These are phyloP conservation scores for Epinephelus malabaricus DNA, from an alignment of 2,797 vertebrate species.

Conservation along the genomic window DNA sequence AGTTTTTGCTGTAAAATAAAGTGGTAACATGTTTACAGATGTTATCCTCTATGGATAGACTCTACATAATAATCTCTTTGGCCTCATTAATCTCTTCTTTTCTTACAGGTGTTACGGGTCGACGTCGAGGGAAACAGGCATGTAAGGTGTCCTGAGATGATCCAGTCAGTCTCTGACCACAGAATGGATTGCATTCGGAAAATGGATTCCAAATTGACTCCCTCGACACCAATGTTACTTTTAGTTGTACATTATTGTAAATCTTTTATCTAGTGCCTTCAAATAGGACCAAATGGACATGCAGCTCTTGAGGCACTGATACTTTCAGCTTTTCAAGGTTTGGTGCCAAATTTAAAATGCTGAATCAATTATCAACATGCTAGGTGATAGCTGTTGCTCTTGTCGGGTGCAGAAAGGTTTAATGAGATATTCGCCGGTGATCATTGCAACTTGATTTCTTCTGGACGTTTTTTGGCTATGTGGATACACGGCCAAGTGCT, in stretches of 20 bases:
- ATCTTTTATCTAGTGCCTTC: neutral
- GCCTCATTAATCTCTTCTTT: neutral
- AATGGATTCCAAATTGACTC: conserved; percentile 1
- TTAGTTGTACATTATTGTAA: conserved; percentile 10
- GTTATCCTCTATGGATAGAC: neutral
- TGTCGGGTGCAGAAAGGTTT: neutral
- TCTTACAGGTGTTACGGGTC: conserved; percentile 54
- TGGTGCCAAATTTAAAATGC: conserved; percentile 1
- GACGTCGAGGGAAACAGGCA: neutral
- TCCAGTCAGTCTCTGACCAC: neutral
- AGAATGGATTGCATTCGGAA: neutral
- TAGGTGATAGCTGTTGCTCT: neutral
- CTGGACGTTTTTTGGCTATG: neutral
- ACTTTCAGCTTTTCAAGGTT: neutral
- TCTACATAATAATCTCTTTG: neutral
- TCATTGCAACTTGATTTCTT: neutral
- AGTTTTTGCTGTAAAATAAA: too few species aligned
- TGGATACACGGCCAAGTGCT: neutral
- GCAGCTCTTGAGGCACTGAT: neutral
- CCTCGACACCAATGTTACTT: neutral
- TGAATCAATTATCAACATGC: neutral
- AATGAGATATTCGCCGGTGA: conserved; percentile 5
- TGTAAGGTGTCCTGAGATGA: conserved; percentile 69
- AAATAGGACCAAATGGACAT: conserved; percentile 36
- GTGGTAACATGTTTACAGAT: neutral